Evolutionary conservation across 2,113 vertebrate species (phyloP).

Genomic region (Dunckerocampus dactyliophorus): DNA sequence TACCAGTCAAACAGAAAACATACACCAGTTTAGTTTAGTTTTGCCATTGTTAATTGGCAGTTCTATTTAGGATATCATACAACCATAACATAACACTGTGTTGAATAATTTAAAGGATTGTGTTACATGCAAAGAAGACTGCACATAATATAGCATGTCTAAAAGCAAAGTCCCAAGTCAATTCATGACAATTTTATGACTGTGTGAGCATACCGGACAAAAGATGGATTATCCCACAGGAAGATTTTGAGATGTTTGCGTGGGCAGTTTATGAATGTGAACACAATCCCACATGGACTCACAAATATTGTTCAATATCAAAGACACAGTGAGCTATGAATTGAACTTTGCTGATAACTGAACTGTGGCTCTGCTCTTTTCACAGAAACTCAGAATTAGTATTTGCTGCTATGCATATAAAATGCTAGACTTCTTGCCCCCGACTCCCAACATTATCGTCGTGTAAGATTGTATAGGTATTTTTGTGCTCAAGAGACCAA

Average conservation of each 20-base stretch:
- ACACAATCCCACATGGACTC: slow-evolving; percentile 5
- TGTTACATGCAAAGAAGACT: neutral
- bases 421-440: slow-evolving; percentile 27
- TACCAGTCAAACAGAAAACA: slow-evolving; percentile 2
- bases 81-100: neutral
- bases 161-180: neutral
- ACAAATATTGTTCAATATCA: slow-evolving; percentile 10
- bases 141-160: neutral
- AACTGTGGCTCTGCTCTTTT: slow-evolving; percentile 3
- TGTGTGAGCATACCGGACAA: slow-evolving; percentile 2
- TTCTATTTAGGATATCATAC: slow-evolving; percentile 3
- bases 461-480: slow-evolving; percentile 16
- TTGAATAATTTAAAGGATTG: slow-evolving; percentile 2
- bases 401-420: slow-evolving; percentile 21
- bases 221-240: neutral
- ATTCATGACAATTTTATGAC: slow-evolving; percentile 6
- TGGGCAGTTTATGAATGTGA: slow-evolving; percentile 6
- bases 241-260: neutral
- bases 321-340: neutral
- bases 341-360: slow-evolving; percentile 11
- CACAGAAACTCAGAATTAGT: slow-evolving; percentile 11
- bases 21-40: neutral
- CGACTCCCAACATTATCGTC: slow-evolving; percentile 20
- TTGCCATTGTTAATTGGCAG: slow-evolving; percentile 2
- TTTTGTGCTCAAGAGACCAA: slow-evolving; percentile 43